A percentile compares a stretch with the other conserved stretches of the same genome.
These are phyloP conservation scores for Drosophila repletoides DNA, from an alignment of 1,140 invertebrate genomes.

Conservation along the genomic window DNA sequence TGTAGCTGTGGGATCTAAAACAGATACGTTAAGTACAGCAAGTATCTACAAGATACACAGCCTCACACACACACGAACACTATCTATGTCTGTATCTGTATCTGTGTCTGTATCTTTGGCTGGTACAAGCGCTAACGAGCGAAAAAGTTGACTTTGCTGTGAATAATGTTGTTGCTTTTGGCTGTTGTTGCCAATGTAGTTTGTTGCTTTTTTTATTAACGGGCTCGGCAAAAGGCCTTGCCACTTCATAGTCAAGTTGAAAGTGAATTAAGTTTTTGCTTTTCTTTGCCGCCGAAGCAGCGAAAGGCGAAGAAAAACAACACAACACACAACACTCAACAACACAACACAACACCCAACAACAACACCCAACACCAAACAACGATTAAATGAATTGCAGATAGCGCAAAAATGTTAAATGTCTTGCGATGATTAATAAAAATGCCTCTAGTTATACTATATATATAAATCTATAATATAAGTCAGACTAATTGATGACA, in stretches of 20 bases:
- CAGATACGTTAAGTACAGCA: slow-evolving; percentile 41
- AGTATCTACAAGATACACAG: slow-evolving; percentile 46
- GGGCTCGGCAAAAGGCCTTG: slow-evolving; percentile 40
- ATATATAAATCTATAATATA: not conserved
- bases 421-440: slow-evolving; percentile 40
- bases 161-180: slow-evolving; percentile 36
- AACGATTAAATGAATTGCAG: slow-evolving; percentile 48
- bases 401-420: slow-evolving; percentile 54
- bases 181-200: slow-evolving; percentile 23
- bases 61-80: slow-evolving; percentile 1
- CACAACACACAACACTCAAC: not conserved
- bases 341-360: slow-evolving; percentile 9
- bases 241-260: slow-evolving; percentile 55
- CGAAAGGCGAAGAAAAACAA: slow-evolving; percentile 36
- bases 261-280: slow-evolving; percentile 69
- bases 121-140: slow-evolving; percentile 43
- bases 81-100: slow-evolving; percentile 12
- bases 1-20: slow-evolving; percentile 9
- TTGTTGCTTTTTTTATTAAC: slow-evolving; percentile 30
- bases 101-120: not conserved
- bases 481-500: not conserved
- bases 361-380: slow-evolving; percentile 18
- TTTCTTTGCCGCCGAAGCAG: slow-evolving; percentile 51
- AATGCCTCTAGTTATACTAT: slow-evolving; percentile 1
- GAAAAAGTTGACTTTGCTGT: slow-evolving; percentile 42